Evolutionary conservation across 1,140 invertebrate genomes (phyloP).

Genomic region (Mycetomoellerius zeteki): DNA sequence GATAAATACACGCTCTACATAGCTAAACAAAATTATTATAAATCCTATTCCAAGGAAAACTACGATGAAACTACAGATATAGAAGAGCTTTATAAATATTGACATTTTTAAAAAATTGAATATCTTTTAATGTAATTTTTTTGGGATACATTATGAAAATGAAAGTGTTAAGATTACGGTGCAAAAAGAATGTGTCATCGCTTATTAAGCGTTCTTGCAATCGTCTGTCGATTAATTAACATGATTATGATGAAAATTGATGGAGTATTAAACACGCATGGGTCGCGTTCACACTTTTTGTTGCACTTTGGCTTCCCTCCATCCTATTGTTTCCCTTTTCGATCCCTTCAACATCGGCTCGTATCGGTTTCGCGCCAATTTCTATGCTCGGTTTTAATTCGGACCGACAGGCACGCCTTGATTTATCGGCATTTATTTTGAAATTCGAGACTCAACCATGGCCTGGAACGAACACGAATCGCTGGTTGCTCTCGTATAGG

Average conservation of each 20-base stretch:
- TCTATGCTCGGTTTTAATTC: constrained; percentile 76
- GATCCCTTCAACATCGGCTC: constrained; percentile 53
- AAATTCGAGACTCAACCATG: constrained; percentile 78
- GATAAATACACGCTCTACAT: not conserved
- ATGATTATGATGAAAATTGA: constrained; percentile 35
- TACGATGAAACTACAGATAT: not conserved
- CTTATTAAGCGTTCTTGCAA: not conserved
- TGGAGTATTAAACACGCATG: constrained; percentile 44
- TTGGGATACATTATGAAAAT: not conserved
- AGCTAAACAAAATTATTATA: not conserved
- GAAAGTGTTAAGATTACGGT: not conserved
- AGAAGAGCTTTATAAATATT: not conserved
- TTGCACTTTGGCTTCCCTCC: constrained; percentile 20
- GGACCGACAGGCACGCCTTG: constrained; percentile 73
- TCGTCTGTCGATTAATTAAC: constrained; percentile 22
- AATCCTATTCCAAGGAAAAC: not conserved
- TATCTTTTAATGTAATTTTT: constrained; percentile 13
- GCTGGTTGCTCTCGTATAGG: constrained; percentile 64
- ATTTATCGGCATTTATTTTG: constrained; percentile 82
- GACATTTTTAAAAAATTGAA: not conserved
- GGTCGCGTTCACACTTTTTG: constrained; percentile 25
- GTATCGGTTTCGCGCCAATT: constrained; percentile 78
- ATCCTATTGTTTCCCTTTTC: constrained; percentile 56
- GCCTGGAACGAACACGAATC: constrained; percentile 58
- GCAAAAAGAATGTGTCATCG: not conserved